phyloP scores from a whole-genome alignment of 2,113 vertebrate genomes.

The Passerina amoena region DNA sequence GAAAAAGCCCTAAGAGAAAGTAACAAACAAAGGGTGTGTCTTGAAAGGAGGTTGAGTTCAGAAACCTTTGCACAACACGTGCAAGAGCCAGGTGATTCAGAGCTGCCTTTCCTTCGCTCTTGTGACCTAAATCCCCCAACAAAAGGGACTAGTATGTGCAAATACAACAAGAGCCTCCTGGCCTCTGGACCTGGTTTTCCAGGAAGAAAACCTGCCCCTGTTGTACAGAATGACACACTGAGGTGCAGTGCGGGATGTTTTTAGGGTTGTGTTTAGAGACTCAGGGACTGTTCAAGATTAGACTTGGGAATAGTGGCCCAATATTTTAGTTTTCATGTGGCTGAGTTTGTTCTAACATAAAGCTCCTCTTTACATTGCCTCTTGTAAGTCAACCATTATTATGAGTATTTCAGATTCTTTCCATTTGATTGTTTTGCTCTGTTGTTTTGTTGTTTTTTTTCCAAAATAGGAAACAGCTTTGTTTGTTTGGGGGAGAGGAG shows the following conservation, averaged over 20 bases:
- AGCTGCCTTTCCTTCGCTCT: not conserved
- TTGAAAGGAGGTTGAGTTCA: not conserved
- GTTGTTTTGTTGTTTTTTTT: not conserved
- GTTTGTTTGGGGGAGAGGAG: not conserved
- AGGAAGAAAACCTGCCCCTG: slow-evolving; percentile 2
- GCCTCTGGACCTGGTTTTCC: slow-evolving; percentile 36
- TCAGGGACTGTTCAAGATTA: not conserved
- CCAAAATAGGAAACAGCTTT: not conserved
- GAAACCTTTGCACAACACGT: slow-evolving; percentile 50
- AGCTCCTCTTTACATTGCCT: not conserved
- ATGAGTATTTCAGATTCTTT: not conserved
- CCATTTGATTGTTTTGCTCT: not conserved
- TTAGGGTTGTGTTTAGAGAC: not conserved
- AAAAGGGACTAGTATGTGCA: slow-evolving; percentile 3
- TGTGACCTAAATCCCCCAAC: slow-evolving; percentile 44
- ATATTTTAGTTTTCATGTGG: not conserved
- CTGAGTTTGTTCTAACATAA: not conserved
- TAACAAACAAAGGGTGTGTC: slow-evolving; percentile 58
- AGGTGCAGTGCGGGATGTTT: not conserved
- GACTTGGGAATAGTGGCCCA: not conserved
- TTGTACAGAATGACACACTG: not conserved
- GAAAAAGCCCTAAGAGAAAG: slow-evolving; percentile 63
- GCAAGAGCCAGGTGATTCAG: slow-evolving; percentile 32
- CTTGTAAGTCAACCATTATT: not conserved
- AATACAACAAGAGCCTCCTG: not conserved